phyloP scores from a whole-genome alignment of 1,140 invertebrate species.

The Ceratina calcarata region DNA sequence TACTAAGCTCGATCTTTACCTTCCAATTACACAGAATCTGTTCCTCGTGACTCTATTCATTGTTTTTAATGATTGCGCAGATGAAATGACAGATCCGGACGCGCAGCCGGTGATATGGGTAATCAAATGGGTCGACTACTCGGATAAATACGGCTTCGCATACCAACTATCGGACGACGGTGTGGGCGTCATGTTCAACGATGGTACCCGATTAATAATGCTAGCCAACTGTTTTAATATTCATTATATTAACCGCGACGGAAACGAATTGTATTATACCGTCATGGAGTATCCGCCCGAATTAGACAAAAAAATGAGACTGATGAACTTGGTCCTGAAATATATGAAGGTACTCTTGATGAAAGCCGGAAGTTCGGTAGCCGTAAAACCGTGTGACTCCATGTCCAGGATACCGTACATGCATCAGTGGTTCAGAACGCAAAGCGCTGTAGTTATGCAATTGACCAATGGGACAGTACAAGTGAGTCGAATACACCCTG shows the following conservation, averaged over 20 bases:
- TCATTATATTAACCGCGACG: conserved; percentile 97
- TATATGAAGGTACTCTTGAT: conserved; percentile 99
- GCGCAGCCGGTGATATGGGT: conserved; percentile 97
- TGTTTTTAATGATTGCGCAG: conserved; percentile 78
- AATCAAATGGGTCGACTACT: conserved; percentile 99
- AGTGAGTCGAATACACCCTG: conserved; percentile 80
- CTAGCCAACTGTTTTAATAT: conserved; percentile 93
- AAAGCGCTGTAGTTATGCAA: conserved; percentile 97
- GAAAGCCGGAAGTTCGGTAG: conserved; percentile 93
- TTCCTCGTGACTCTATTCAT: too few species aligned
- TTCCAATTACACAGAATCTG: not conserved
- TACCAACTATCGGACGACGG: conserved; percentile 98
- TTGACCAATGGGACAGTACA: conserved; percentile 98
- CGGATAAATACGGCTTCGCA: conserved; percentile 98
- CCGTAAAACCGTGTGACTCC: conserved; percentile 90
- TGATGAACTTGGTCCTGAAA: conserved; percentile 96
- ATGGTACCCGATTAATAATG: conserved; percentile 94
- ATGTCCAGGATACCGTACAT: conserved; percentile 96
- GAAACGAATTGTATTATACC: conserved; percentile 94
- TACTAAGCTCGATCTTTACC: not conserved
- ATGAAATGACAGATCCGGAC: conserved; percentile 96
- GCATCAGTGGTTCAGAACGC: conserved; percentile 97
- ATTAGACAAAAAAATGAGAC: conserved; percentile 97
- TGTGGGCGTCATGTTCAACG: conserved; percentile 97
- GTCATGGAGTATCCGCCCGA: conserved; percentile 88